These are phyloP conservation scores for Gibbula magus DNA, from an alignment of 2,888 invertebrate species.

Conservation along the genomic window DNA sequence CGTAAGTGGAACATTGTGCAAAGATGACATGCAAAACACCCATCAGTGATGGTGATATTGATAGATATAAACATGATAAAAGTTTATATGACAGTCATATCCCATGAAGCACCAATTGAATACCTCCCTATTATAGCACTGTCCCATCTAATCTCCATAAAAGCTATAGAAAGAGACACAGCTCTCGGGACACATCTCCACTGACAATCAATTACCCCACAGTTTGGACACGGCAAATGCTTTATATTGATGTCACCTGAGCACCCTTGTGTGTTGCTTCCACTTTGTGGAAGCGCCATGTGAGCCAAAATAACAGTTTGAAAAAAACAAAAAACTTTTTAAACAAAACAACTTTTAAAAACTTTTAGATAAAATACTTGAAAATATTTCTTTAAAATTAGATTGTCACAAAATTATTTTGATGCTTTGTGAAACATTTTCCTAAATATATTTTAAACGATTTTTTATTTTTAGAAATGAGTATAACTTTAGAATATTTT, in stretches of 20 bases:
- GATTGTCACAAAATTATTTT: too few relatives aligned
- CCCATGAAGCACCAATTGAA: not conserved
- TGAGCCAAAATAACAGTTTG: not conserved
- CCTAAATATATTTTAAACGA: too few relatives aligned
- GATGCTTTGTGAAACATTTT: too few relatives aligned
- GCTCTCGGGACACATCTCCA: not conserved
- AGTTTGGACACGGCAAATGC: too few relatives aligned
- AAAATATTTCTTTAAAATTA: too few relatives aligned
- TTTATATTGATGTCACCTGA: constrained; percentile 6
- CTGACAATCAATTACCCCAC: constrained; percentile 11
- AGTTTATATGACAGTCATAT: not conserved
- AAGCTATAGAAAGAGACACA: constrained; percentile 6
- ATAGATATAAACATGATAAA: constrained; percentile 11
- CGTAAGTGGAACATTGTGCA: not conserved
- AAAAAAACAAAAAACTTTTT: too few relatives aligned
- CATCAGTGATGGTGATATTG: not conserved
- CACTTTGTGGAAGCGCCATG: too few relatives aligned
- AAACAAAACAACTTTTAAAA: too few relatives aligned
- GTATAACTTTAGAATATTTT: too few relatives aligned
- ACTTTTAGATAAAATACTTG: too few relatives aligned
- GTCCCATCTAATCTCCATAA: constrained; percentile 19
- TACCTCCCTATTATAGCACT: not conserved
- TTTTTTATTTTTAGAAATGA: too few relatives aligned
- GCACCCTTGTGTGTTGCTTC: not conserved
- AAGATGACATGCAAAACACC: constrained; percentile 4